Evolutionary conservation across 2,888 invertebrate genomes (phyloP), one percentile per base, ranked within the genome.

Genomic region (Noctua fimbriata): DNA sequence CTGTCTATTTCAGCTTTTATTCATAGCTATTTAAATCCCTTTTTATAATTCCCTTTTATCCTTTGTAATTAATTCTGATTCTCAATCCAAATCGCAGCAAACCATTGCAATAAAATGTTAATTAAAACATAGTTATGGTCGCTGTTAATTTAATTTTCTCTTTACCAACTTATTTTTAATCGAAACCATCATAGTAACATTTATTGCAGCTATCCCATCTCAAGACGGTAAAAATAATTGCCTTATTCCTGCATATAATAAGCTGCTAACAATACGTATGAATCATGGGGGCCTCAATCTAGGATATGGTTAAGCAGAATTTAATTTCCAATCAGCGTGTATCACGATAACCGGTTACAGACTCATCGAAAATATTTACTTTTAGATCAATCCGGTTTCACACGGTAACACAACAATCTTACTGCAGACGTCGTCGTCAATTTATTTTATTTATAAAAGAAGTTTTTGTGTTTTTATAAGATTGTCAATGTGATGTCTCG

Each of bases 361-460:
- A 70, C 41, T 81, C 75, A 73, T 77, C 74, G 76, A 80, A 79
- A 87, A 83, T 85, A 83, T 83, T 87, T 87, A 83, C 81, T 78
- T 87, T 83, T 81, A n/a, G 14, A 47, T 32, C 55, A 85, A 76
- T 76, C 87, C 85, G 79, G 81, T 87, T 83, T 66, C 32, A 72
- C 79, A 58, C 58, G 47, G 58, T 60, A 82, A 81, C 66, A 75
- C 32, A 71, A 74, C 58, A 81, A 66, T 47, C 49, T 60, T 63
- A n/a, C 28, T 7, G 76, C 44, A 67, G 78, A 75, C 76, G 63
- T 60, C 76, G 63, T 60, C 69, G 66, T 73, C 16, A 78, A 69
- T 76, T 77, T 70, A 65, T 76, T 77, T 77, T 47, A 63, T 76
- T 67, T 47, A 24, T 55, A 65, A 49, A 73, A 60, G 9, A 60